A percentile compares a stretch with the other conserved stretches of the same genome.
These are phyloP conservation scores for Ganaspis sp. DNA, from an alignment of 1,140 invertebrate species.

Conservation along the genomic window DNA sequence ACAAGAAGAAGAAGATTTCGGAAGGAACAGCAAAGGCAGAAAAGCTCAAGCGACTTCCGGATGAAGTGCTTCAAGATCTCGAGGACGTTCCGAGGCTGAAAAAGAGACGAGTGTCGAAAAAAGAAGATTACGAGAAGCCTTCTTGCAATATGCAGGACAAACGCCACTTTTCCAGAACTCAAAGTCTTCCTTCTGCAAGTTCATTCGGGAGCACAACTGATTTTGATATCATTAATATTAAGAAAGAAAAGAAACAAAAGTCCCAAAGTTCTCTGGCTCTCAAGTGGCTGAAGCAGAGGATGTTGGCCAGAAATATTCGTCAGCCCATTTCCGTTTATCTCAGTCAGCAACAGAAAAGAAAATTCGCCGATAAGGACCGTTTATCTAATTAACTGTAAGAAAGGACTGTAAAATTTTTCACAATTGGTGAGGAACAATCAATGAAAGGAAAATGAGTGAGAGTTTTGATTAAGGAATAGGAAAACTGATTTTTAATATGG, in stretches of 20 bases:
- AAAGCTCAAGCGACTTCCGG: constrained; percentile 37
- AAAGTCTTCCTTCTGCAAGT: constrained; percentile 18
- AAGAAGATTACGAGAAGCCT: background rate
- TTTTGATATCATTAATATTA: constrained; percentile 42
- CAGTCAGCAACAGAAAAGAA: constrained; percentile 40
- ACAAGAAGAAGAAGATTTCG: background rate
- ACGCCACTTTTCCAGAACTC: background rate
- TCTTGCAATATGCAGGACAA: background rate
- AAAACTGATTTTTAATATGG: no score
- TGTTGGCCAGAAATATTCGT: constrained; percentile 41
- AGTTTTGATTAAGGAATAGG: no score
- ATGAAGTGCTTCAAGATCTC: constrained; percentile 32
- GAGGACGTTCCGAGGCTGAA: background rate
- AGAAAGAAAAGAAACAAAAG: constrained; percentile 35
- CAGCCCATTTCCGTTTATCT: constrained; percentile 34
- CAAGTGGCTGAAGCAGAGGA: constrained; percentile 36
- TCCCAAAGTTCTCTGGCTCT: constrained; percentile 28
- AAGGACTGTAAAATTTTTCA: no score
- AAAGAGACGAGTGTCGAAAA: background rate
- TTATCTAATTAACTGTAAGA: background rate
- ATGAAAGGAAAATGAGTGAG: no score
- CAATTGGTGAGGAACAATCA: no score
- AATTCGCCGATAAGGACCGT: constrained; percentile 36
- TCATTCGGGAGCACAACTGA: constrained; percentile 46
- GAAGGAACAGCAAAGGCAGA: background rate